These are phyloP conservation scores for Heptranchias perlo DNA, from an alignment of 2,113 vertebrate genomes.

Conservation along the genomic window DNA sequence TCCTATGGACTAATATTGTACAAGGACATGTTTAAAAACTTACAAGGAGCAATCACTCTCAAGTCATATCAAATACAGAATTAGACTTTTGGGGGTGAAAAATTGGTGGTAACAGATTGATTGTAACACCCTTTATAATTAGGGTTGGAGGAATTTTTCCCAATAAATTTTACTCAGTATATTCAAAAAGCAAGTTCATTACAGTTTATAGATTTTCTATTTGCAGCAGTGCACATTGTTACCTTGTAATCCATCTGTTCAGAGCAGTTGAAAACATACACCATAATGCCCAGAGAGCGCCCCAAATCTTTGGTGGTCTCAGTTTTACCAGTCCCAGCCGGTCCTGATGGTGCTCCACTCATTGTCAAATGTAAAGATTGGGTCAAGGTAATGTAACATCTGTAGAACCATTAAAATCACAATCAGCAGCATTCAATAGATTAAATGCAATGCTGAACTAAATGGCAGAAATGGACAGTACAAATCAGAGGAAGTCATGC, in stretches of 20 bases:
- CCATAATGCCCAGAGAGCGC: constrained; percentile 63
- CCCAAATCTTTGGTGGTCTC: constrained; percentile 67
- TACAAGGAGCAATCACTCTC: neutral
- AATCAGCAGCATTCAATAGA: neutral
- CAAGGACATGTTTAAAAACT: neutral
- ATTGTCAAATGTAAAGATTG: constrained; percentile 57
- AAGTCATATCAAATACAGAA: neutral
- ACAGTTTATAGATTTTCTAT: neutral
- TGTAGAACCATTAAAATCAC: constrained; percentile 41
- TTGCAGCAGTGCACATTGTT: neutral
- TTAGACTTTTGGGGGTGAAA: neutral
- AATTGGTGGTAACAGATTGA: neutral
- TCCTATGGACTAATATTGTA: constrained; percentile 53
- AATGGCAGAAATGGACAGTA: neutral
- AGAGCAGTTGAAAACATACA: constrained; percentile 70
- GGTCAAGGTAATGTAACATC: constrained; percentile 64
- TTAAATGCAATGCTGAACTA: neutral
- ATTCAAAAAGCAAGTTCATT: neutral
- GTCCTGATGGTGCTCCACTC: constrained; percentile 59
- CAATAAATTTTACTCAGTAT: neutral
- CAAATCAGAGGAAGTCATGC: neutral
- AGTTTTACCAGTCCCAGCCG: constrained; percentile 61
- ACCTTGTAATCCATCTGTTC: constrained; percentile 75
- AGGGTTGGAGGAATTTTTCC: neutral
- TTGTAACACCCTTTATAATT: neutral